phyloP scores from a whole-genome alignment of 2,797 vertebrate genomes.

The Tangara arthus region DNA sequence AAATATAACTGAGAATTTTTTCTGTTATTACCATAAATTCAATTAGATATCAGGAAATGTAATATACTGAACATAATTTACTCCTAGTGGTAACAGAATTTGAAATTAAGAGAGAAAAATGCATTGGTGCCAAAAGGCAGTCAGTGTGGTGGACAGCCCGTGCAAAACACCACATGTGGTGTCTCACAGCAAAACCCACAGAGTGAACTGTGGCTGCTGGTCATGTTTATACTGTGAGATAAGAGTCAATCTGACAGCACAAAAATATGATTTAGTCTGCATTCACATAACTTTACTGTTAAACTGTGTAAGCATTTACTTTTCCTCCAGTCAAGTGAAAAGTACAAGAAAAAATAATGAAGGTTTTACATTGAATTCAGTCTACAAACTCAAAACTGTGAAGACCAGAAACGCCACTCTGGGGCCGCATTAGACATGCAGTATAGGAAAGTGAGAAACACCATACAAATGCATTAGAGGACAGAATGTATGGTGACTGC shows the following conservation, averaged over 20 bases:
- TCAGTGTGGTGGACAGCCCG: fast-evolving
- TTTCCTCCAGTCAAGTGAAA: not conserved
- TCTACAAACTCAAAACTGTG: not conserved
- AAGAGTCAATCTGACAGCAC: not conserved
- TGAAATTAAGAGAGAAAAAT: not conserved
- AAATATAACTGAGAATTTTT: not conserved
- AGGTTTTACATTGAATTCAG: not conserved
- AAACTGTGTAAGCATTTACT: not conserved
- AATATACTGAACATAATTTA: not conserved
- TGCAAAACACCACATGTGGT: not conserved
- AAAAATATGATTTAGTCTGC: not conserved
- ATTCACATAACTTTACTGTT: not conserved
- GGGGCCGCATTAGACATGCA: not conserved
- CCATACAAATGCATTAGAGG: not conserved
- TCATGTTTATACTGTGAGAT: not conserved
- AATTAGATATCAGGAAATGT: not conserved
- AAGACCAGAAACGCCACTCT: not conserved
- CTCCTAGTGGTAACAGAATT: not conserved
- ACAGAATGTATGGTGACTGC: not conserved
- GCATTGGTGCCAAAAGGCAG: not conserved
- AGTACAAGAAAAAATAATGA: not conserved
- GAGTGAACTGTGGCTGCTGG: not conserved
- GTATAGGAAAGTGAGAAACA: not conserved
- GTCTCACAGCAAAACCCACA: not conserved
- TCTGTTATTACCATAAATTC: not conserved